These are phyloP conservation scores for Diplazon laetatorius DNA, from an alignment of 2,888 invertebrate genomes.

Conservation along the genomic window DNA sequence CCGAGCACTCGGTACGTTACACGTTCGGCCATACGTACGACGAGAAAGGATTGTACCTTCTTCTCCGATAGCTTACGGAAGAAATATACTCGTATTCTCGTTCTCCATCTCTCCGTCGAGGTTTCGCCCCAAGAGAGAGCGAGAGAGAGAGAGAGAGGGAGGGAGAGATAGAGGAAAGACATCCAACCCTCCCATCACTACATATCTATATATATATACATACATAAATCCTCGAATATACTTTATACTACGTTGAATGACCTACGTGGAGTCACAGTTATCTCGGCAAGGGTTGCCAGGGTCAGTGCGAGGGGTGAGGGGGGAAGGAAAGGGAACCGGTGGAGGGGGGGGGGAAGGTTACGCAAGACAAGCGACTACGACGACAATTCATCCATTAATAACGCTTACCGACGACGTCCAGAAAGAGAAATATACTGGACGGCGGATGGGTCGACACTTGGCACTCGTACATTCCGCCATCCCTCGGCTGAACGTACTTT, in stretches of 20 bases:
- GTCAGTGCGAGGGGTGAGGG: neutral
- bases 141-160: constrained; percentile 1
- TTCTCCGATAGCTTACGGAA: constrained; percentile 53
- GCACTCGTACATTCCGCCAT: constrained; percentile 94
- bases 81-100: constrained; percentile 43
- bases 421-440: constrained; percentile 92
- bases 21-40: constrained; percentile 57
- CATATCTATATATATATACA: no score
- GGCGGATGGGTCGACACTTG: constrained; percentile 96
- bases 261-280: constrained; percentile 20
- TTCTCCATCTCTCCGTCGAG: constrained; percentile 3
- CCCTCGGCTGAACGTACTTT: constrained; percentile 92
- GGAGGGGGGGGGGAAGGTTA: constrained; percentile 15
- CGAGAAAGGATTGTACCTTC: constrained; percentile 57
- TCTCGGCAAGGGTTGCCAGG: constrained; percentile 5
- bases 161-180: constrained; percentile 10
- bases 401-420: constrained; percentile 94
- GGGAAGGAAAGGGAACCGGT: constrained; percentile 15
- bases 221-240: constrained; percentile 22
- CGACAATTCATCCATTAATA: constrained; percentile 65
- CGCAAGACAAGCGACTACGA: constrained; percentile 39
- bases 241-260: constrained; percentile 34
- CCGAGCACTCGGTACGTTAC: constrained; percentile 47
- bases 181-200: neutral
- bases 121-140: neutral